A percentile compares a stretch with the other conserved stretches of the same genome.
These are phyloP conservation scores for Mamestra configurata DNA, from an alignment of 1,140 invertebrate species.

Conservation along the genomic window DNA sequence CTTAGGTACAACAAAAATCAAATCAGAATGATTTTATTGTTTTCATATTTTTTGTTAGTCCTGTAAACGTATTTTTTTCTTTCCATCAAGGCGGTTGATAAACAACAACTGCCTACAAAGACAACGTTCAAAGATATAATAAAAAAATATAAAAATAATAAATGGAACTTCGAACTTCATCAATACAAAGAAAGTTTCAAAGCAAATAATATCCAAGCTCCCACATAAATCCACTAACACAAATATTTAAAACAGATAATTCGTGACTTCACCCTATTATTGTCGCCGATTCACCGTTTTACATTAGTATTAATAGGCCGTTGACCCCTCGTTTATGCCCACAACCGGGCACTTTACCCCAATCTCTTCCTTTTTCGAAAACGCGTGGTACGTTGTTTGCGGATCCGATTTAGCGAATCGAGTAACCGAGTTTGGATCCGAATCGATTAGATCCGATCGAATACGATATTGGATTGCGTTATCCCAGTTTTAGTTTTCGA, in stretches of 20 bases:
- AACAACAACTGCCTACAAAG: no score
- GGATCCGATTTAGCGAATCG: constrained; percentile 48
- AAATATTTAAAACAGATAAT: constrained; percentile 33
- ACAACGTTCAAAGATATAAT: not conserved
- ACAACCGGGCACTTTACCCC: constrained; percentile 56
- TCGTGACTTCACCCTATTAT: constrained; percentile 41
- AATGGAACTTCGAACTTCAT: not conserved
- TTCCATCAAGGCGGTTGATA: no score
- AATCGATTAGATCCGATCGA: constrained; percentile 46
- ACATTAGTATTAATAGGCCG: constrained; percentile 61
- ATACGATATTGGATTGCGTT: constrained; percentile 35
- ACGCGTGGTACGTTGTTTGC: constrained; percentile 61
- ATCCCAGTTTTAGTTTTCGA: not conserved
- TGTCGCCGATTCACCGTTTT: constrained; percentile 45
- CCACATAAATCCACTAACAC: not conserved
- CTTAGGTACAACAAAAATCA: no score
- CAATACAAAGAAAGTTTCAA: not conserved
- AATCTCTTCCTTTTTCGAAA: constrained; percentile 64
- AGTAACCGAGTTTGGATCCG: constrained; percentile 48
- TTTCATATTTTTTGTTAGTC: no score
- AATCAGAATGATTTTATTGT: no score
- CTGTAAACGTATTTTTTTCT: no score
- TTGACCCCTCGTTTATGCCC: constrained; percentile 57
- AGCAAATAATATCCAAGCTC: no score
- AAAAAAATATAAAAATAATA: not conserved